Evolutionary conservation across 2,888 invertebrate genomes (phyloP), one percentile per base, ranked within the genome.

Genomic region (Chydorus sphaericus): DNA sequence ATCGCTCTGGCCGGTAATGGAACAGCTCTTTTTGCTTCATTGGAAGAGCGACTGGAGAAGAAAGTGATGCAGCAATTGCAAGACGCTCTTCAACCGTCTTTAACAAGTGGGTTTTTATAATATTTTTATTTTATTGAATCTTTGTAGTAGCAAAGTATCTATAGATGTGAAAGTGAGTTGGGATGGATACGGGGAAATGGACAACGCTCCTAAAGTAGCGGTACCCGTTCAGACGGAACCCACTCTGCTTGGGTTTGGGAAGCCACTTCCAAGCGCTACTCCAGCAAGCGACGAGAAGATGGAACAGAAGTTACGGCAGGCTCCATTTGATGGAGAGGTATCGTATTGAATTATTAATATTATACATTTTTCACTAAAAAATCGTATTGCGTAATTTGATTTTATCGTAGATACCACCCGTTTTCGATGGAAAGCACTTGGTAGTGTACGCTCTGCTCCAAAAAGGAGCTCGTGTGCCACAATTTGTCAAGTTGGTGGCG

Each of bases 1-100:
- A 61, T 69, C 4, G 69, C 69, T 8, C 59, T 63, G 39, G 67
- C 67, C 30, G 70, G 69, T 5, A 61, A 63, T 18, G 70, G 70
- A 4, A 65, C 65, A 5, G 63, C 66, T 4, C 68, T 66, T 29
- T 68, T 69, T 61, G 66, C 67, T 6, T 61, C 63, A 1, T 59
- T 62, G 57, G 61, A 64, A 37, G 66, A 65, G 55, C 59, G 56
- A 14, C 59, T 67, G 52, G 61, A 64, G 26, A 61, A 60, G 20
- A 65, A 66, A 59, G 65, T 66, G 23, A 28, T 63, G 30, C 60
- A 61, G 28, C 63, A 63, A 37, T 58, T 65, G 26, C 64, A 65
- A 55, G 61, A 63, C 54, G 62, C 61, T 26, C 39, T 64, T 11
- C 63, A 63, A 33, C 64, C 65, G 11, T 57, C 61, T 8, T 52